These are phyloP conservation scores for Harpagoxenus sublaevis DNA, from an alignment of 2,888 invertebrate species.

Conservation along the genomic window DNA sequence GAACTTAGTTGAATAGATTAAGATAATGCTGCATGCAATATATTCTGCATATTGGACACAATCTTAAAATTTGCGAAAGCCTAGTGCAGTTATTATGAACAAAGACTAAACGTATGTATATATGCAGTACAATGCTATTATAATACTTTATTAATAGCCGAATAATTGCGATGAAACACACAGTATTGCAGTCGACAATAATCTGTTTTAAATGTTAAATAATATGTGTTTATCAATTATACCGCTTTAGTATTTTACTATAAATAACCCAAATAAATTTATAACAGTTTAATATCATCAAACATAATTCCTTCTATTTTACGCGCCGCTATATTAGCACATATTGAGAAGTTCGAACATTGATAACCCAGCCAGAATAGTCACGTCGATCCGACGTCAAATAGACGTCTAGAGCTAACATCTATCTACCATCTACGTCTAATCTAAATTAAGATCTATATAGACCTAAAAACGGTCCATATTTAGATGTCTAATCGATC, in stretches of 20 bases:
- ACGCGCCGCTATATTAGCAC: not conserved
- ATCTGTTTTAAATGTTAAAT: conserved; percentile 17
- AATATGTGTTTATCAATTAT: conserved; percentile 13
- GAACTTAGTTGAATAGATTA: conserved; percentile 67
- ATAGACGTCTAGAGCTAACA: no score
- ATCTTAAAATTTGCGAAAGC: conserved; percentile 57
- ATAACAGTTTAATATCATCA: conserved; percentile 29
- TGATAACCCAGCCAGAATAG: no score
- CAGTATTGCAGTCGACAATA: not conserved
- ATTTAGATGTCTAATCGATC: no score
- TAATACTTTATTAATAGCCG: conserved; percentile 55
- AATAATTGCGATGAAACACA: conserved; percentile 15
- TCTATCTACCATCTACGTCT: no score
- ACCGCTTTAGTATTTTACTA: not conserved
- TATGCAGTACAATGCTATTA: conserved; percentile 45
- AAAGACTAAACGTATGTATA: conserved; percentile 36
- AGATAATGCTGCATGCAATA: conserved; percentile 55
- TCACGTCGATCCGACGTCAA: no score
- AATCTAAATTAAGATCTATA: no score
- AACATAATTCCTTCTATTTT: conserved; percentile 1
- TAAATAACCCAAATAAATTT: conserved; percentile 24
- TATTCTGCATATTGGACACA: conserved; percentile 50
- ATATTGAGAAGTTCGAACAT: not conserved
- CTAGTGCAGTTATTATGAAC: conserved; percentile 60
- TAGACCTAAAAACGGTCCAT: no score